Evolutionary conservation across 1,140 invertebrate species (phyloP), one percentile per base, ranked within the genome.

Genomic region (Hylaeus volcanicus): DNA sequence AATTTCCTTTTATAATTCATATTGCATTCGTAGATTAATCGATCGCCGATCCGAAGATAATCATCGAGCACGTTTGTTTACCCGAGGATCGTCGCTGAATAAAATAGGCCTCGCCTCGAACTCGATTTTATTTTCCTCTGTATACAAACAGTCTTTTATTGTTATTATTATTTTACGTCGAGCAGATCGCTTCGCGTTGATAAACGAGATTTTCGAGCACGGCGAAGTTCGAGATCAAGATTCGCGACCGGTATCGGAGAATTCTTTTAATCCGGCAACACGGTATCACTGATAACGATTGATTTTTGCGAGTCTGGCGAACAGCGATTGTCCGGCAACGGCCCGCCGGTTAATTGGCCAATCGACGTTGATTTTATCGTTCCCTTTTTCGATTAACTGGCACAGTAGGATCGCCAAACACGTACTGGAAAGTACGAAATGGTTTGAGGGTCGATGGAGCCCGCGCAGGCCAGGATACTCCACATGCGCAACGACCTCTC

Each of bases 401-500:
- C 85, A 79, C 82, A 65, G 68, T 84, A 64, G 72, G 74, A 82
- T 86, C 82, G 74, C 78, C 83, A 82, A 86, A 73, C 78, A 75
- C 82, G 78, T 74, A 87, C 86, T 87, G 85, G 82, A 81, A 81
- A 87, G 73, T 84, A 87, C 82, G 61, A 82, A 87, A 87, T 87
- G 82, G 85, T 87, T 87, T 87, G 82, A 82, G 86, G 86, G 86
- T 87, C 86, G 86, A 87, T 87, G 86, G 82, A 87, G 86, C 86
- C 85, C 86, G 86, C 86, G 86, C 86, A 87, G 86, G 85, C 77
- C 81, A 84, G 86, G 85, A 87, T 39, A 65, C 72, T 63, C 64
- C 75, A 87, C 82, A 87, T 85, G 86, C 86, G 86, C 86, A 87
- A 11, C 82, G 74, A 82, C 77, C 77, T 87, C 86, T 81, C 82